These are phyloP conservation scores for Catharus fuscescens DNA, from an alignment of 2,113 vertebrate genomes.

Conservation along the genomic window DNA sequence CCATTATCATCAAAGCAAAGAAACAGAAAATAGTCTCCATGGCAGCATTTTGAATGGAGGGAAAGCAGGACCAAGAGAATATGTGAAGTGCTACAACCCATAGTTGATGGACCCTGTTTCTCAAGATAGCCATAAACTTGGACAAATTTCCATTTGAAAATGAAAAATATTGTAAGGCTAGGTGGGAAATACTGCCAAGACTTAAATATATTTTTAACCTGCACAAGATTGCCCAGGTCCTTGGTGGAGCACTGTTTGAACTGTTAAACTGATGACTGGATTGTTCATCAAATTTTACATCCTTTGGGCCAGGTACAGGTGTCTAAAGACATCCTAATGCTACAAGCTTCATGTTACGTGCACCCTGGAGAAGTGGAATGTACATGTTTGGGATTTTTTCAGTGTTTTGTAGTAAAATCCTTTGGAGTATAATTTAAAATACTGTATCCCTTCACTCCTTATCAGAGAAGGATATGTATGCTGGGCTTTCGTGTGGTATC, in stretches of 20 bases:
- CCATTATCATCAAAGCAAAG: neutral
- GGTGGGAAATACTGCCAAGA: neutral
- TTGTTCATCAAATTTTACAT: neutral
- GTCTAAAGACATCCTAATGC: neutral
- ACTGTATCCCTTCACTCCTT: neutral
- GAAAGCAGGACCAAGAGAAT: neutral
- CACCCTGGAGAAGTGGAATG: neutral
- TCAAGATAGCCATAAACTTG: neutral
- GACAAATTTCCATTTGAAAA: constrained; percentile 3
- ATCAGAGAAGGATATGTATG: neutral
- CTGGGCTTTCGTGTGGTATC: neutral
- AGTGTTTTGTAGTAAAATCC: neutral
- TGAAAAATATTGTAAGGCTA: neutral
- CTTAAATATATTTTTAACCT: neutral
- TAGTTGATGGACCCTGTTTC: neutral
- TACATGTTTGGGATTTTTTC: neutral
- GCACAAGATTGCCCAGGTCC: neutral
- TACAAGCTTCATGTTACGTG: neutral
- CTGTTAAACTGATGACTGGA: neutral
- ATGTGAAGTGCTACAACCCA: neutral
- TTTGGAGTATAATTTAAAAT: neutral
- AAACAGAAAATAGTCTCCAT: neutral
- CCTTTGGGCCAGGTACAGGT: neutral
- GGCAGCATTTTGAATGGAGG: neutral
- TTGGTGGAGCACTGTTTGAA: neutral